Base-by-base conservation (phyloP, 30 jellyfish, hydroid and myxozoan species). In the Pseudorhiza aurosa region DNA sequence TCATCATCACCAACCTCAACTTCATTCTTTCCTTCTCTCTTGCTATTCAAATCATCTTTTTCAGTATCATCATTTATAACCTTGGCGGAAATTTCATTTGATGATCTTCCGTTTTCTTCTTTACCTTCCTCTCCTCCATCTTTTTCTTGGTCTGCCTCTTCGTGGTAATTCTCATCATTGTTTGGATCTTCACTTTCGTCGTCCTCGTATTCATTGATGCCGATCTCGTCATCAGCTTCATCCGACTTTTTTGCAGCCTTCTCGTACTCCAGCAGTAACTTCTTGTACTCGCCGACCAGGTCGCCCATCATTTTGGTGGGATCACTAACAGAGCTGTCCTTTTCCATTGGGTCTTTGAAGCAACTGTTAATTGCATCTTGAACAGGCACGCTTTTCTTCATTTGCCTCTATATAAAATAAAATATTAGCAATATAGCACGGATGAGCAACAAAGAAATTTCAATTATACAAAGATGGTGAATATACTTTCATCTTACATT, bases 301-400 rank as follows among this genome's bases (percentile, higher is more conserved):
- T 25, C 24, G 36, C 9, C 21, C 57, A 64, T 29, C 59, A 2
- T 25, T 1, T 36, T 26, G 2, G 58, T 58, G 8, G 77, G 77
- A 18, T 64, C 77, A 33, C 77, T 64, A 31, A 31, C 59, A n/a
- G n/a, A n/a, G 19, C 51, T 31, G 31, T 24, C 58, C 19, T 40
- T 40, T 10, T 30, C 58, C 33, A 58, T 32, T 5, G 50, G 59
- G 31, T 64, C 77, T 35, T 30, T 64, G 33, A 30, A 64, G 14
- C 77, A 64, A 1, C 36, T 64, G 77, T 64, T 30, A 12, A 64
- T 64, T 0, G 77, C 77, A 64, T 64, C 59, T n/a, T 64, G 37
- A 5, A 64, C 77, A 35, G 28, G 15, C 4, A 19, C 33, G 15
- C 39, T 35, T 12, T 21, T 64, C 36, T 30, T 64, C 77, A 64